These are phyloP conservation scores for Rhinoderma darwinii DNA, from an alignment of 2,113 vertebrate genomes.

Conservation along the genomic window DNA sequence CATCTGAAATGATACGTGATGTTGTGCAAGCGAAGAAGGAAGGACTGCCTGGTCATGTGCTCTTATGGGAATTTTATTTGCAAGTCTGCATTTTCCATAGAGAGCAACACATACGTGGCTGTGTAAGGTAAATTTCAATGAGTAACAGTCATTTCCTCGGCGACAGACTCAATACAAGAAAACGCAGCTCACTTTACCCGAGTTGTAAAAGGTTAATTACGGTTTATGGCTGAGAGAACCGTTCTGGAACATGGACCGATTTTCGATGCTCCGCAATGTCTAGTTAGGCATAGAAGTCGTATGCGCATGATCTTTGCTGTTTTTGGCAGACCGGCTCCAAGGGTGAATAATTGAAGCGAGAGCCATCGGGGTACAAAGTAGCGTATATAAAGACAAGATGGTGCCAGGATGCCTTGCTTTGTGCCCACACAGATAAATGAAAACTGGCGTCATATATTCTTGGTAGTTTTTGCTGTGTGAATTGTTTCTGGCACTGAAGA, in stretches of 20 bases:
- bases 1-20: not conserved
- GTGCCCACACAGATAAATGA: too few relatives aligned
- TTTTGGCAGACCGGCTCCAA: not conserved
- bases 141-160: not conserved
- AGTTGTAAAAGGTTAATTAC: not conserved
- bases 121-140: not conserved
- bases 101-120: not conserved
- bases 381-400: not conserved
- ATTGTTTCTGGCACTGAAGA: not conserved
- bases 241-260: not conserved
- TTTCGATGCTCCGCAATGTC: not conserved
- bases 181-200: not conserved
- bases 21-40: not conserved
- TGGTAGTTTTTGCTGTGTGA: not conserved
- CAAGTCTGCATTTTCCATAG: not conserved
- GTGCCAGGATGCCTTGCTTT: not conserved
- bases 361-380: too few relatives aligned
- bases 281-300: not conserved
- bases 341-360: too few relatives aligned
- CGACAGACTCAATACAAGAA: not conserved
- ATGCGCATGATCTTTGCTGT: not conserved
- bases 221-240: not conserved
- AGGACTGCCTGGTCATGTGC: not conserved
- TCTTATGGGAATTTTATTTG: slow-evolving; percentile 1
- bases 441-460: not conserved